Evolutionary conservation across 2,797 vertebrate species (phyloP), one percentile per base, ranked within the genome.

Genomic region (Scyliorhinus canicula): DNA sequence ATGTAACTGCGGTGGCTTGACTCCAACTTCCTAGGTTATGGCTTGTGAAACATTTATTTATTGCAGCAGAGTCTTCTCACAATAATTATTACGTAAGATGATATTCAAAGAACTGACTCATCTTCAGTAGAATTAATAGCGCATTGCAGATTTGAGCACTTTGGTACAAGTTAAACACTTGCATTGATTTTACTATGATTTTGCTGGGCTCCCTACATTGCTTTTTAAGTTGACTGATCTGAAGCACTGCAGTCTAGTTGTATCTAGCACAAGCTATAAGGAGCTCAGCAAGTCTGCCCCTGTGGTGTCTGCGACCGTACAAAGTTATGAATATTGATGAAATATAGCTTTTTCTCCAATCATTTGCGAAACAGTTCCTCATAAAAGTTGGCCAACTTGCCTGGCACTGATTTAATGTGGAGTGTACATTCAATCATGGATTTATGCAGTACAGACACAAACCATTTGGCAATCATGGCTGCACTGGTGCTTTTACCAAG

Each of bases 61-160:
- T 93, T 67, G 40, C 40, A 93, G 63, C 63, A 47, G 26, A 28
- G 60, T 14, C n/a, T 93, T 16, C 60, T 93, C 63, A 71, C 26
- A 93, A 50, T 71, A 71, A 71, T 11, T 19, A 63, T 57, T 88
- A n/a, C 65, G 26, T 71, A 93, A 93, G 93, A 71, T 52, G 93
- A 52, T 93, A 28, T 47, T 93, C n/a, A 67, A 67, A 28, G 40
- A 44, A 65, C 90, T 93, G 93, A 93, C 65, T 63, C 47, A 93
- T 31, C 67, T 71, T 71, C 65, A 50, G 44, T 28, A 35, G 40
- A 69, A 35, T 71, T 50, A 71, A 93, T 71, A 71, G 93, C 47
- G 26, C 44, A 21, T 71, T 93, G 40, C 28, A 50, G 40, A 50
- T 50, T 65, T 69, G 44, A 69, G 63, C 35, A 93, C 12, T 50